Evolutionary conservation across 2,888 invertebrate species (phyloP), one percentile per base, ranked within the genome.

Genomic region (Proisotoma minuta): DNA sequence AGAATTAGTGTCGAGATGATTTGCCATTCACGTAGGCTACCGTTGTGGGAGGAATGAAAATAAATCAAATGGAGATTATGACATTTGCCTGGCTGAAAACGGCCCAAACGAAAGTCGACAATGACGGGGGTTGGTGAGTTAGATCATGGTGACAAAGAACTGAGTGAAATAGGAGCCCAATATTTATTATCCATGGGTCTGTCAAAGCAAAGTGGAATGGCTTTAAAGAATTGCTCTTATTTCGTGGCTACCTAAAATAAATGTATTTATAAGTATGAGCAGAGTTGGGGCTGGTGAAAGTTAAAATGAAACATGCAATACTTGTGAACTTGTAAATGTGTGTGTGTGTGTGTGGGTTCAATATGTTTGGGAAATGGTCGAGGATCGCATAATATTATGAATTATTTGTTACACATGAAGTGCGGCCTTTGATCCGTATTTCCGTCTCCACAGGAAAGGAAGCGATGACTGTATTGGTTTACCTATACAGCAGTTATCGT

Each of bases 21-120:
- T 43, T 43, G 43, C 43, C 43, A 43, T 15, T n/a, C 43, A 43
- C 5, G 15, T 20, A 43, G n/a, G 4, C 10, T 27, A 23, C 5
- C 20, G 20, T 47, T 48, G 23, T 50, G 52, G 59, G 48, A 54
- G 60, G 60, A 54, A 26, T 27, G 60, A 49, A 39, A 60, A 60
- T 60, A 60, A 60, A 60, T 60, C 60, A 60, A 27, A 34, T 27
- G 29, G 48, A 60, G 54, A 60, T 60, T 60, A 54, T 60, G 43
- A 47, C 51, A 26, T 54, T 56, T 60, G 56, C 54, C 48, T 29
- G 24, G 20, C 24, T 26, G 54, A 60, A 60, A 34, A 53, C 39
- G 34, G 34, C 15, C n/a, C n/a, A n/a, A n/a, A n/a, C 34, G 34
- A 34, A 8, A 10, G 8, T 43, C 43, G 43, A 43, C 43, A 43